phyloP scores from a whole-genome alignment of 2,888 invertebrate species.

The Coenonympha arcania region DNA sequence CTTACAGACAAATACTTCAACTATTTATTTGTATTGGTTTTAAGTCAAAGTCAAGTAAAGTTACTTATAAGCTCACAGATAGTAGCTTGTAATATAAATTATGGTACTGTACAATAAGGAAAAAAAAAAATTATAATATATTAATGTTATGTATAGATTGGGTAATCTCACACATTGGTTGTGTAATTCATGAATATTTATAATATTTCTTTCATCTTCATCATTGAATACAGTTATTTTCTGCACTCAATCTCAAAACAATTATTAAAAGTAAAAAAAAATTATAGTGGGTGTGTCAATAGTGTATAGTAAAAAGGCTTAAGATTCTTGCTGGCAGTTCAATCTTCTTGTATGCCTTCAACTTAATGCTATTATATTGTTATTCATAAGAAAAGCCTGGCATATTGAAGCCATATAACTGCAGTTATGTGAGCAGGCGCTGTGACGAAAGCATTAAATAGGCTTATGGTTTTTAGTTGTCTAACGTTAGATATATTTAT shows the following conservation, averaged over 20 bases:
- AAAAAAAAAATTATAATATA: too few relatives aligned
- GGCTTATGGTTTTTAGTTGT: constrained; percentile 28
- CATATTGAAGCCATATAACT: constrained; percentile 40
- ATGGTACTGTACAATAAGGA: too few relatives aligned
- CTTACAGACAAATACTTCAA: too few relatives aligned
- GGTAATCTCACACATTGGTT: not conserved
- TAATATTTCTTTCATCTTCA: too few relatives aligned
- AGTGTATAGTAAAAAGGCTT: constrained; percentile 8
- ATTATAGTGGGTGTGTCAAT: constrained; percentile 14
- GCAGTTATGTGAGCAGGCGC: constrained; percentile 37
- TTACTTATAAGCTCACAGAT: too few relatives aligned
- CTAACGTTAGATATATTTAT: too few relatives aligned
- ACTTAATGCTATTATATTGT: constrained; percentile 21
- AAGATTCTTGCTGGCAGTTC: constrained; percentile 18
- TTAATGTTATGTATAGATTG: not conserved
- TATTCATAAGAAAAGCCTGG: constrained; percentile 20
- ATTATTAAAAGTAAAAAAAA: not conserved
- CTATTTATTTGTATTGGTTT: too few relatives aligned
- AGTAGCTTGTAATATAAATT: too few relatives aligned
- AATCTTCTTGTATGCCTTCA: constrained; percentile 17
- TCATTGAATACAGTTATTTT: too few relatives aligned
- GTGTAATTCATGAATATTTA: not conserved
- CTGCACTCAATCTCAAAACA: too few relatives aligned
- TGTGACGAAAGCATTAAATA: constrained; percentile 35
- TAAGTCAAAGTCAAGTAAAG: too few relatives aligned